These are phyloP conservation scores for Cephus rjabovi DNA, from an alignment of 2,888 invertebrate species.

Conservation along the genomic window DNA sequence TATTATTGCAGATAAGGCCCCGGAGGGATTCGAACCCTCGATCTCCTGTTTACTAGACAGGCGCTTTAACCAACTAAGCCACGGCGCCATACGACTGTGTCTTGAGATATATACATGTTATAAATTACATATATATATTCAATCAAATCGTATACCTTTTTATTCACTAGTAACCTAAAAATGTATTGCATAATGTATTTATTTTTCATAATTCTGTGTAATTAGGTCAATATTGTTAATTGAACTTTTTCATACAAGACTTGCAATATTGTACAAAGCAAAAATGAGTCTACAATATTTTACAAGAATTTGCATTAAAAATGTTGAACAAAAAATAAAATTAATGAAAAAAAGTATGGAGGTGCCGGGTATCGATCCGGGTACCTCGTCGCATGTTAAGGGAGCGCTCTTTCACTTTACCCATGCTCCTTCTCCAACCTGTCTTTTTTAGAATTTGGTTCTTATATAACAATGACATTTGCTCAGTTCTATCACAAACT, in stretches of 20 bases:
- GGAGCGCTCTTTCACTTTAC: constrained; percentile 35
- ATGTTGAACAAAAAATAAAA: too few relatives aligned
- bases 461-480: not conserved
- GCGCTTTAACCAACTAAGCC: constrained; percentile 86
- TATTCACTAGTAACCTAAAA: too few relatives aligned
- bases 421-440: constrained; percentile 24
- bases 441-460: not conserved
- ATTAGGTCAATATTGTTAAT: too few relatives aligned
- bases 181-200: too few relatives aligned
- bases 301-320: too few relatives aligned
- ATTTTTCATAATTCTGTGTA: too few relatives aligned
- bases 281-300: too few relatives aligned
- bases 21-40: constrained; percentile 76
- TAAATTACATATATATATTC: not conserved
- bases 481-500: not conserved
- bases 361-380: constrained; percentile 42
- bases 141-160: too few relatives aligned
- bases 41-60: constrained; percentile 80
- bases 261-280: too few relatives aligned
- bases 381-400: constrained; percentile 44
- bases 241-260: too few relatives aligned
- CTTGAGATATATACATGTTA: accelerated
- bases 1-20: constrained; percentile 64
- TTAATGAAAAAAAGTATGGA: not conserved
- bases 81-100: constrained; percentile 69